Conservation (phyloP, 1,140 invertebrate genomes). For the Dinoponera quadriceps region DNA sequence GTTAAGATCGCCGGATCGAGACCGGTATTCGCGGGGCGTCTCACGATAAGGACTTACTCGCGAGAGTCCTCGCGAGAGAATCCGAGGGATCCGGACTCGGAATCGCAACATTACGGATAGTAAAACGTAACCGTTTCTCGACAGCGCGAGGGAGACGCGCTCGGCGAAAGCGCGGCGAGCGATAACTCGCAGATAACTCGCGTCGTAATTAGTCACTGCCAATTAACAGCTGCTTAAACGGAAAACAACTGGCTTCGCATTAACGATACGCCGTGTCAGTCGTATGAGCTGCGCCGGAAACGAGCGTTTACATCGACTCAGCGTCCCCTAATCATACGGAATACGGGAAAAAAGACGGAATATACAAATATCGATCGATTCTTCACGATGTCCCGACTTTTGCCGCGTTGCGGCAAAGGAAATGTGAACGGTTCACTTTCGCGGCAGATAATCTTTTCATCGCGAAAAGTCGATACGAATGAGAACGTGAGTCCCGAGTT, state of each 20-base stretch:
- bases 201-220: conserved; percentile 85
- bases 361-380: not conserved
- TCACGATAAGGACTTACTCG: not conserved
- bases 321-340: conserved; percentile 9
- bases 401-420: not conserved
- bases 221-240: conserved; percentile 85
- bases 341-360: not conserved
- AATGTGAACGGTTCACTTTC: not conserved
- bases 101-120: conserved; percentile 26
- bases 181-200: conserved; percentile 83
- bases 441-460: conserved; percentile 5
- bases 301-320: conserved; percentile 16
- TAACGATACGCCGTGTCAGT: conserved; percentile 75
- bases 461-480: not conserved
- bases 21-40: conserved; percentile 12
- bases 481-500: conserved; percentile 25
- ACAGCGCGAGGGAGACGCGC: conserved; percentile 24
- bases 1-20: not conserved
- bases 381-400: not conserved
- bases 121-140: conserved; percentile 59
- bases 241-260: conserved; percentile 83
- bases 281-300: conserved; percentile 65
- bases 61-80: conserved; percentile 6
- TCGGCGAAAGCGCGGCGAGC: conserved; percentile 70
- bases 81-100: not conserved